Evolutionary conservation across 2,113 vertebrate species (phyloP).

Genomic region (Platysteira castanea): DNA sequence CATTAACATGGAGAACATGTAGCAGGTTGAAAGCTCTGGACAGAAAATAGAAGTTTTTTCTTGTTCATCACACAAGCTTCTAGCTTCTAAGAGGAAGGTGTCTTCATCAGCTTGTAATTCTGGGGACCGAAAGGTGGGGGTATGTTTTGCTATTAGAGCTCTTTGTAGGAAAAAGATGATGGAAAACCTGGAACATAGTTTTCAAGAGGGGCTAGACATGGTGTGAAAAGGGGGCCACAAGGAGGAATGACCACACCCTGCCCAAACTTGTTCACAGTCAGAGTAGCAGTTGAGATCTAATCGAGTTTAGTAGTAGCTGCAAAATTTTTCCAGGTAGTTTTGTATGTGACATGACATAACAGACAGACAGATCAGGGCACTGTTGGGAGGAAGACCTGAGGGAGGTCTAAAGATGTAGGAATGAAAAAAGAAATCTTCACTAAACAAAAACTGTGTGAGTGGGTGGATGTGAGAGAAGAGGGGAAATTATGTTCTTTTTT

Average conservation of each 20-base stretch:
- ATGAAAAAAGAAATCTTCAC: background rate
- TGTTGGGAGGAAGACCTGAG: background rate
- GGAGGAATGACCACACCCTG: background rate
- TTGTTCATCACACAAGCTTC: background rate
- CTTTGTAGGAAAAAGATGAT: background rate
- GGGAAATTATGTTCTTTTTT: background rate
- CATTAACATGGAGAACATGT: background rate
- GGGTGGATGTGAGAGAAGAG: background rate
- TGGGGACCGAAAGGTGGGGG: fast-evolving
- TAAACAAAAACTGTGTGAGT: background rate
- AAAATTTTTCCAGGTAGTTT: background rate
- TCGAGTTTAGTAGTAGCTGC: background rate
- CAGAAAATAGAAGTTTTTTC: background rate
- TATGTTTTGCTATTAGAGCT: background rate
- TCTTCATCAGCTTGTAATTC: background rate
- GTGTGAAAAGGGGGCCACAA: background rate
- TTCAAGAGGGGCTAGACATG: background rate
- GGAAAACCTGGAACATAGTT: background rate
- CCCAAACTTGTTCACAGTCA: background rate
- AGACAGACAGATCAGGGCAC: background rate
- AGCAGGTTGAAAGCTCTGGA: background rate
- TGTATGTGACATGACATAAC: fast-evolving
- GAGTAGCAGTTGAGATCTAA: background rate
- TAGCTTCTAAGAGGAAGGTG: background rate
- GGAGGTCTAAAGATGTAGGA: background rate